phyloP scores from a whole-genome alignment of 2,888 invertebrate species.

The Meloe dianella region DNA sequence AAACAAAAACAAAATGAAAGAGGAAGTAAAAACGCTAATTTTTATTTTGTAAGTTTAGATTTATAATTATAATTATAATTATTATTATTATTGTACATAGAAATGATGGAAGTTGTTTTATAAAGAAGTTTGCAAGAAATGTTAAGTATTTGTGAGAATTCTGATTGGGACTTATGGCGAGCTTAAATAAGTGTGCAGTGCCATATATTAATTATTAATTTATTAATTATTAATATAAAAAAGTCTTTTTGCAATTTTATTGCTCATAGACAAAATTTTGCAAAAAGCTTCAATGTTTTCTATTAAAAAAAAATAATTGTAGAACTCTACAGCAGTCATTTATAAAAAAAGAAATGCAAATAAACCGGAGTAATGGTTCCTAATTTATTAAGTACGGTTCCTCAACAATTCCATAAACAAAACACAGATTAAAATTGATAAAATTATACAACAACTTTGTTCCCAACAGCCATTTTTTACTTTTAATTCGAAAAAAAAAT shows the following conservation, averaged over 20 bases:
- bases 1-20: conserved; percentile 21
- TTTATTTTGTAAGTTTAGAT: conserved; percentile 43
- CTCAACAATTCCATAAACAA: conserved; percentile 54
- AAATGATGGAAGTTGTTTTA: conserved; percentile 42
- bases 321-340: conserved; percentile 53
- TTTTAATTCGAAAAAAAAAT: conserved; percentile 22
- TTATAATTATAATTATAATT: conserved; percentile 37
- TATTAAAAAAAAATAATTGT: conserved; percentile 36
- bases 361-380: conserved; percentile 59
- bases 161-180: conserved; percentile 51
- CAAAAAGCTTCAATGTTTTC: conserved; percentile 28
- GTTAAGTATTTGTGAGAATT: conserved; percentile 41
- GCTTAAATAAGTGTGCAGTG: conserved; percentile 55
- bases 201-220: conserved; percentile 45
- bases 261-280: conserved; percentile 27
- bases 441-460: conserved; percentile 18
- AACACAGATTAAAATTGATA: neutral
- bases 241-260: conserved; percentile 37
- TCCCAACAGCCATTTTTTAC: conserved; percentile 17
- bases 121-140: conserved; percentile 41
- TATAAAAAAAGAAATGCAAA: conserved; percentile 54
- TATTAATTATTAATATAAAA: conserved; percentile 29
- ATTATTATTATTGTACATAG: neutral
- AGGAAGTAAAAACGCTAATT: conserved; percentile 15
- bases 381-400: conserved; percentile 56